Evolutionary conservation across 2,113 vertebrate species (phyloP).

Genomic region (Oncorhynchus tshawytscha): DNA sequence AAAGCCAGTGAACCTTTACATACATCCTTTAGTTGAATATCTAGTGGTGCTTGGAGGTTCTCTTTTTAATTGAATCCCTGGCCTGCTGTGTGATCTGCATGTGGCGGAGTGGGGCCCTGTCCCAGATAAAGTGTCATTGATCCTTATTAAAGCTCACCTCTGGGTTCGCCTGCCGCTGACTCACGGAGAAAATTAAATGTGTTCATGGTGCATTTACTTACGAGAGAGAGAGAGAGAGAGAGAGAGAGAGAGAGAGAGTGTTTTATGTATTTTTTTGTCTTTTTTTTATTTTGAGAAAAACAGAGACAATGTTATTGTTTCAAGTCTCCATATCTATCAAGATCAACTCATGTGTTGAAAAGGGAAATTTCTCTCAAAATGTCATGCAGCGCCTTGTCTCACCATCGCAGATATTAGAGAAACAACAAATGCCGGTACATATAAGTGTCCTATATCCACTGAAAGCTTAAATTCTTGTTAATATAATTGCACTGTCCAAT

Average conservation of each 20-base stretch:
- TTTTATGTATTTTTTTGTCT: too few relatives aligned
- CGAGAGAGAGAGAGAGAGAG: constrained; percentile 26
- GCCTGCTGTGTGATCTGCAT: constrained; percentile 97
- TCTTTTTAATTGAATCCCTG: constrained; percentile 99
- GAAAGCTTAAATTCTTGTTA: too few relatives aligned
- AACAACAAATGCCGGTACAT: too few relatives aligned
- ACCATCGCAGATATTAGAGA: too few relatives aligned
- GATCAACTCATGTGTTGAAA: too few relatives aligned
- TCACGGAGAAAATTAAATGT: constrained; percentile 97
- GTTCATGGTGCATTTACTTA: constrained; percentile 95
- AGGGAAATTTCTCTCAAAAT: too few relatives aligned
- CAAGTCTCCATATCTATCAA: too few relatives aligned
- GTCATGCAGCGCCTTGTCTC: too few relatives aligned
- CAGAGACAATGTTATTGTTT: too few relatives aligned
- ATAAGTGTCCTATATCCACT: too few relatives aligned
- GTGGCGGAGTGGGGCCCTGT: constrained; percentile 89
- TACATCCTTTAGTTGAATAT: constrained; percentile 99
- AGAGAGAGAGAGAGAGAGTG: constrained; percentile 37
- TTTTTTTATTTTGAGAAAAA: too few relatives aligned
- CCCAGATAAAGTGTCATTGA: constrained; percentile 99
- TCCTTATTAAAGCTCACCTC: constrained; percentile 99
- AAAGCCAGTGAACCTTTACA: constrained; percentile 99
- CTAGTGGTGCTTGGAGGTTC: constrained; percentile 94
- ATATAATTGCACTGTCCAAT: too few relatives aligned
- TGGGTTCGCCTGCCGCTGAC: constrained; percentile 91